phyloP scores from a whole-genome alignment of 2,797 vertebrate genomes.

The Sebastes oblongus region DNA sequence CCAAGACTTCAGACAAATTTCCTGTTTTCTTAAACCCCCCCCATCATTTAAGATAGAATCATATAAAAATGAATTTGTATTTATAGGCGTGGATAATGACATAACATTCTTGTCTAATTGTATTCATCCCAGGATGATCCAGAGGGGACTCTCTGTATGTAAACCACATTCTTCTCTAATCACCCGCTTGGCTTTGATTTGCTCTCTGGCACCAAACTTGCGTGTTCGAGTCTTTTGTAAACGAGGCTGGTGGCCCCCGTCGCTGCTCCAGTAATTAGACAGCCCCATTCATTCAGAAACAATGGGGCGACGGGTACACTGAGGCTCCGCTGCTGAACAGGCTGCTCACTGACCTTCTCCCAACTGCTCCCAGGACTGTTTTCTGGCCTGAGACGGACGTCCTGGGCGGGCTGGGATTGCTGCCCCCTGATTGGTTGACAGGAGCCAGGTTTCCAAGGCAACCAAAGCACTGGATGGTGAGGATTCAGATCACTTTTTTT shows the following conservation, averaged over 20 bases:
- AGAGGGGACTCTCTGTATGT: constrained; percentile 36
- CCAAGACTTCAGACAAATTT: background rate
- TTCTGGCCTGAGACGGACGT: constrained; percentile 35
- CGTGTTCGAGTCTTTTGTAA: constrained; percentile 56
- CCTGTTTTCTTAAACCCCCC: background rate
- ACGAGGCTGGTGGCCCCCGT: constrained; percentile 40
- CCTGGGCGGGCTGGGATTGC: constrained; percentile 16
- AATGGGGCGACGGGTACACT: constrained; percentile 60
- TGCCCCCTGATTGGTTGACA: constrained; percentile 28
- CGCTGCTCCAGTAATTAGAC: constrained; percentile 71
- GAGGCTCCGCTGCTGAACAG: constrained; percentile 52
- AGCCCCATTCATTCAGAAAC: constrained; percentile 70
- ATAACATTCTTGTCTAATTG: constrained; percentile 46
- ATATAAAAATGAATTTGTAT: background rate
- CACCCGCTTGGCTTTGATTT: constrained; percentile 49
- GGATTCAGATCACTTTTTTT: background rate
- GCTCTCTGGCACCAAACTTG: constrained; percentile 47
- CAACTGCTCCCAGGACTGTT: constrained; percentile 51
- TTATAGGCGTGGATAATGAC: background rate
- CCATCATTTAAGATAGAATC: background rate
- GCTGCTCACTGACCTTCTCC: constrained; percentile 70
- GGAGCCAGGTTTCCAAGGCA: constrained; percentile 33
- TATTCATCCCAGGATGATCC: constrained; percentile 8
- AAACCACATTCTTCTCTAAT: constrained; percentile 63
- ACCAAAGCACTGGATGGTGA: constrained; percentile 16